These are phyloP conservation scores for Chesias legatella DNA, from an alignment of 2,888 invertebrate species.

Conservation along the genomic window DNA sequence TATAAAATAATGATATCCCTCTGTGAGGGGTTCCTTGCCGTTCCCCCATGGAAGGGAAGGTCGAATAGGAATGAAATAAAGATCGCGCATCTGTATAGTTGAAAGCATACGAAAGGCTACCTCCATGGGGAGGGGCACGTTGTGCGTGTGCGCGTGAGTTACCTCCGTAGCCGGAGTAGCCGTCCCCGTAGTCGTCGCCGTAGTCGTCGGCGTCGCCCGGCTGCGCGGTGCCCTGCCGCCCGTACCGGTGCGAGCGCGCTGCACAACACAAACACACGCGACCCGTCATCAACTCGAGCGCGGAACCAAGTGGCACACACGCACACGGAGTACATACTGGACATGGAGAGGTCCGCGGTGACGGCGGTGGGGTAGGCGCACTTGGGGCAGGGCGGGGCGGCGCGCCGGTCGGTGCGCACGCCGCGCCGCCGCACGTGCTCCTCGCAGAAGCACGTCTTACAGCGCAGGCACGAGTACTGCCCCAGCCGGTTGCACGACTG, in stretches of 20 bases:
- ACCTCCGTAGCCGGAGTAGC: conserved; percentile 53
- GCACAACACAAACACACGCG: conserved; percentile 26
- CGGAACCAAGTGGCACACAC: too few species aligned
- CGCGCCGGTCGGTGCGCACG: conserved; percentile 42
- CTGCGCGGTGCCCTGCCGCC: conserved; percentile 87
- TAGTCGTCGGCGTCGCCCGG: conserved; percentile 83
- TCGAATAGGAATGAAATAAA: too few species aligned
- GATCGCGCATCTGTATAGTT: too few species aligned
- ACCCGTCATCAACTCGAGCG: too few species aligned
- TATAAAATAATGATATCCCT: too few species aligned
- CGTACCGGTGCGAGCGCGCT: conserved; percentile 94
- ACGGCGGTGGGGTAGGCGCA: conserved; percentile 95
- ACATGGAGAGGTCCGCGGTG: conserved; percentile 97
- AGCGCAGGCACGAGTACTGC: conserved; percentile 96
- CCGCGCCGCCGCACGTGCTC: conserved; percentile 92
- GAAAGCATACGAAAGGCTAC: too few species aligned
- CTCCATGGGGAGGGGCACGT: background rate
- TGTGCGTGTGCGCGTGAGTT: conserved; percentile 14
- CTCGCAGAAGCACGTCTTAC: conserved; percentile 97
- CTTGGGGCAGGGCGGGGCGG: conserved; percentile 91
- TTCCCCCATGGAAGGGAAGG: too few species aligned
- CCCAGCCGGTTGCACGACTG: conserved; percentile 97
- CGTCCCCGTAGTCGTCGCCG: conserved; percentile 56
- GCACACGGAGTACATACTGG: conserved; percentile 82
- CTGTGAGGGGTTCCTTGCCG: too few species aligned